A percentile compares a stretch with the other conserved stretches of the same genome.
Evolutionary conservation across 2,113 vertebrate species (phyloP).

Genomic region (Canis aureus): DNA sequence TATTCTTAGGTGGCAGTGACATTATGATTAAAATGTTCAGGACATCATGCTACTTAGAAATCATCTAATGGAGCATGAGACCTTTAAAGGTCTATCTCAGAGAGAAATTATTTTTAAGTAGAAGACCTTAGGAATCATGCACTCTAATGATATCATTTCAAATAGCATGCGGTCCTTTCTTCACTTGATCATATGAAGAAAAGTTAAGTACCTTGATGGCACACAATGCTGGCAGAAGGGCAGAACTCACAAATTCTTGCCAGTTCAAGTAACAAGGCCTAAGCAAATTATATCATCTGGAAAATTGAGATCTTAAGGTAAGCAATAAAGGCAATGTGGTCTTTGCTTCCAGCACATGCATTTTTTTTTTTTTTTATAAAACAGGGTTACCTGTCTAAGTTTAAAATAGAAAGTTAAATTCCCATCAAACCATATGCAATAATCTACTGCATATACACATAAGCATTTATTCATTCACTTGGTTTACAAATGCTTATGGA

Average conservation of each 20-base stretch:
- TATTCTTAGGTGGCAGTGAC: constrained; percentile 30
- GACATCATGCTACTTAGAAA: constrained; percentile 53
- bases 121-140: not conserved
- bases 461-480: not conserved
- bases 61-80: constrained; percentile 17
- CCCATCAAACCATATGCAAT: not conserved
- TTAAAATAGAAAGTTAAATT: constrained; percentile 35
- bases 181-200: not conserved
- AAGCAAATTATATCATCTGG: not conserved
- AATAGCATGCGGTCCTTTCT: not conserved
- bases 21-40: constrained; percentile 25
- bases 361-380: constrained; percentile 40
- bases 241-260: not conserved
- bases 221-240: not conserved
- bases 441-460: not conserved
- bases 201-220: not conserved
- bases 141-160: not conserved
- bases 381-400: not conserved
- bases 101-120: constrained; percentile 40
- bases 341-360: not conserved
- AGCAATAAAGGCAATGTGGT: not conserved
- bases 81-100: not conserved
- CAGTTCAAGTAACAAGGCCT: not conserved
- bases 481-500: not conserved
- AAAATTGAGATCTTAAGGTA: not conserved